These are phyloP conservation scores for Fragum sueziense DNA, from an alignment of 2,888 invertebrate genomes.

Conservation along the genomic window DNA sequence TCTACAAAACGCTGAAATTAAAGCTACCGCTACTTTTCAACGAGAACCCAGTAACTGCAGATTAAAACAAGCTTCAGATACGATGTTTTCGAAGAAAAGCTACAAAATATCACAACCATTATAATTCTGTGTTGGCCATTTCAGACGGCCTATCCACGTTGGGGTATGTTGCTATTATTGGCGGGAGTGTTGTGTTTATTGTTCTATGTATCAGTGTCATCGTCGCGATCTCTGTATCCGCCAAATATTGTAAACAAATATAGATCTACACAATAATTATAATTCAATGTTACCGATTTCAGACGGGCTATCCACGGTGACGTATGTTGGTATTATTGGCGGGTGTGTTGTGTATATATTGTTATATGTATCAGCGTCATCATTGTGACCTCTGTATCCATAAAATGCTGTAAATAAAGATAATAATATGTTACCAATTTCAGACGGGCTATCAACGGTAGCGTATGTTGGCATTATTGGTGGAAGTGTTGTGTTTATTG, in stretches of 20 bases:
- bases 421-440: neutral
- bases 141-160: neutral
- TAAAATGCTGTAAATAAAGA: neutral
- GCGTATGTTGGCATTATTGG: neutral
- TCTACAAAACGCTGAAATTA: no score
- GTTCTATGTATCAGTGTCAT: neutral
- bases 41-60: no score
- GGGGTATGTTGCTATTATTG: neutral
- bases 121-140: no score
- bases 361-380: neutral
- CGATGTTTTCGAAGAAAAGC: no score
- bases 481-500: neutral
- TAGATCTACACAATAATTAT: no score
- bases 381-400: neutral
- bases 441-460: neutral
- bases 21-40: no score
- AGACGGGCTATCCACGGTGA: neutral
- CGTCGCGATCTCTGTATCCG: neutral
- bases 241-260: neutral
- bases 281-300: neutral
- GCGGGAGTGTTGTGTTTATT: neutral
- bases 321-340: neutral
- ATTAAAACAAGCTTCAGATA: no score
- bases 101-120: no score
- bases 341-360: neutral